Evolutionary conservation across 2,113 vertebrate genomes (phyloP).

Genomic region (Rhynchopsitta pachyrhyncha): DNA sequence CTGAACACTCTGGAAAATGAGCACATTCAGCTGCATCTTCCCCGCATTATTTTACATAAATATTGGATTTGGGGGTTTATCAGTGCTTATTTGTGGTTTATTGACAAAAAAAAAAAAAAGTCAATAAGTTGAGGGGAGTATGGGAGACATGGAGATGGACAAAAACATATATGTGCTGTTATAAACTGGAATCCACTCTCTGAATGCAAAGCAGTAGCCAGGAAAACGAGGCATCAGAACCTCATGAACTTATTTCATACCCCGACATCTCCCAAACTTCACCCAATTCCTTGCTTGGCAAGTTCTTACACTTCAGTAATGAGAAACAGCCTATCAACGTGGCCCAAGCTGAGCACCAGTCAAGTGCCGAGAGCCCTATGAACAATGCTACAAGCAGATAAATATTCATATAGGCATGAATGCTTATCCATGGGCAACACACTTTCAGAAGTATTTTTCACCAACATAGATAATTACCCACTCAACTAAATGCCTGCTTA

Average conservation of each 20-base stretch:
- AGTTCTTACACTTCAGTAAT: background rate
- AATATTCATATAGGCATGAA: background rate
- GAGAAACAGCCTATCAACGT: background rate
- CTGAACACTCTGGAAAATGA: background rate
- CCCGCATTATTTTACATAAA: conserved; percentile 32
- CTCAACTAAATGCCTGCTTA: background rate
- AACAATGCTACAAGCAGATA: background rate
- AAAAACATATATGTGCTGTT: background rate
- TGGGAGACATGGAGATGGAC: background rate
- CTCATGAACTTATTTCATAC: background rate
- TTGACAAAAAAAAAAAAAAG: background rate
- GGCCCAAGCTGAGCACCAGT: background rate
- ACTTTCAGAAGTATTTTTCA: background rate
- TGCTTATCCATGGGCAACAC: background rate
- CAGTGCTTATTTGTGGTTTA: background rate
- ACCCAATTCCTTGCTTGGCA: background rate
- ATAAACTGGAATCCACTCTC: background rate
- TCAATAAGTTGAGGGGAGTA: background rate
- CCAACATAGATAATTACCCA: background rate
- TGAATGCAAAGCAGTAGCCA: background rate
- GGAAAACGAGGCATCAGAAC: background rate
- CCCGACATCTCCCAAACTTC: background rate
- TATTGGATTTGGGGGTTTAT: background rate
- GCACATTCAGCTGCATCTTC: background rate
- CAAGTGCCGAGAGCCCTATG: background rate